Evolutionary conservation across 2,797 vertebrate genomes (phyloP), one percentile per base, ranked within the genome.

Genomic region (Hephaestus fuliginosus): DNA sequence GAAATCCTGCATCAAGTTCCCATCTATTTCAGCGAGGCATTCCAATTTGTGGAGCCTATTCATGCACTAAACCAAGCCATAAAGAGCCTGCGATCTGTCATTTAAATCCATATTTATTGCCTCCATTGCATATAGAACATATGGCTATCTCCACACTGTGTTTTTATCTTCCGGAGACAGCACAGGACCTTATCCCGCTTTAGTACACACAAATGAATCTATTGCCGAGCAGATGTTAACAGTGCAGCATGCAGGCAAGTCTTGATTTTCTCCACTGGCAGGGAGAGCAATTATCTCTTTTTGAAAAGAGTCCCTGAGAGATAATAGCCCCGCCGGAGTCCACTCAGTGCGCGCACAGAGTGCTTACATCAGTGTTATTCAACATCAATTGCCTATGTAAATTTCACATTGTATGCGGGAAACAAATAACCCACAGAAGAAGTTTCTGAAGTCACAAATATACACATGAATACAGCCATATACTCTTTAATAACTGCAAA

Each of bases 91-190:
- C 77, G 64, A 88, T 82, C 70, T 81, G 76, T 84, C 83, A 81
- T 87, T 87, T 80, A 86, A 86, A 77, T 56, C 39, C 81, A 82
- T 76, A 80, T 88, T 83, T 79, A 88, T 74, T 76, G 80, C 84
- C 69, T 70, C 64, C 43, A 17, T 39, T 72, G 14, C 72, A 79
- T 52, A 36, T 52, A 80, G 61, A 85, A 74, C 41, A 87, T 84
- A 85, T 86, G 86, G 82, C 77, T 75, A 72, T 86, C 76, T 78
- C 57, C 8, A 28, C 20, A 6, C 55, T 74, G 52, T 75, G 52
- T 74, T 77, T 85, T 81, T 82, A 68, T 82, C 80, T 87, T 84
- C 28, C 22, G 43, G 51, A 76, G 46, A 44, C 74, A 69, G 52
- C 30, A 36, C 49, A 60, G 53, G 68, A 51, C 64, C 46, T 53